Conservation (phyloP, 2,113 vertebrate genomes). For the Scolopax mira region DNA sequence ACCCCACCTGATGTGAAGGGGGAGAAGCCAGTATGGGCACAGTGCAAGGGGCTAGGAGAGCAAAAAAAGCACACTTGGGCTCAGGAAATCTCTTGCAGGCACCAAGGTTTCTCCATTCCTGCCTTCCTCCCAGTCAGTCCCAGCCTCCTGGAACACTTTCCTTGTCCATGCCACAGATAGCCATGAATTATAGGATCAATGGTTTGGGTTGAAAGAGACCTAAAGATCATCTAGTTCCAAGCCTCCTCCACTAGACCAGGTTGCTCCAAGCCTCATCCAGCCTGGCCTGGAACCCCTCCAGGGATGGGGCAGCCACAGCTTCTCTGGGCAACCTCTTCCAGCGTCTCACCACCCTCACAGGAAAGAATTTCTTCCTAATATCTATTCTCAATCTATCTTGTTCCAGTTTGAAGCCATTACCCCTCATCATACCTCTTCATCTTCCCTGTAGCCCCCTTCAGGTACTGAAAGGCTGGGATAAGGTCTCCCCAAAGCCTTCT, state of each 20-base stretch:
- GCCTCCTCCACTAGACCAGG: not conserved
- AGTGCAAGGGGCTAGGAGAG: accelerated
- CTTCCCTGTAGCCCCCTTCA: not conserved
- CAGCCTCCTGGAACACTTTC: not conserved
- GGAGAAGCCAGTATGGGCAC: accelerated
- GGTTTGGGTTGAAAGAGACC: not conserved
- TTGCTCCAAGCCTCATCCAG: not conserved
- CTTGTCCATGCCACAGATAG: accelerated
- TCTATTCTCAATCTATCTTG: not conserved
- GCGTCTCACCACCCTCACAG: not conserved
- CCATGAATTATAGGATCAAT: not conserved
- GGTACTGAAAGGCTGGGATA: no score
- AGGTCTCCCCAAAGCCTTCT: not conserved
- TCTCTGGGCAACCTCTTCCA: not conserved
- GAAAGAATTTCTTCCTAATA: not conserved
- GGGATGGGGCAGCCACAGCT: not conserved
- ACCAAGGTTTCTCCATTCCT: not conserved
- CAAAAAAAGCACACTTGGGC: not conserved
- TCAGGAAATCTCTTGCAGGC: not conserved
- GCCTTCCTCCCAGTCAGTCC: not conserved
- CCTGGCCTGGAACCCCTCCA: not conserved
- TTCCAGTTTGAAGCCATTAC: not conserved
- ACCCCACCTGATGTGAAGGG: accelerated
- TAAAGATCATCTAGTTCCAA: not conserved
- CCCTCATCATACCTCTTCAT: not conserved